Evolutionary conservation across 2,888 invertebrate species (phyloP).

Genomic region (Sepioteuthis lessoniana): DNA sequence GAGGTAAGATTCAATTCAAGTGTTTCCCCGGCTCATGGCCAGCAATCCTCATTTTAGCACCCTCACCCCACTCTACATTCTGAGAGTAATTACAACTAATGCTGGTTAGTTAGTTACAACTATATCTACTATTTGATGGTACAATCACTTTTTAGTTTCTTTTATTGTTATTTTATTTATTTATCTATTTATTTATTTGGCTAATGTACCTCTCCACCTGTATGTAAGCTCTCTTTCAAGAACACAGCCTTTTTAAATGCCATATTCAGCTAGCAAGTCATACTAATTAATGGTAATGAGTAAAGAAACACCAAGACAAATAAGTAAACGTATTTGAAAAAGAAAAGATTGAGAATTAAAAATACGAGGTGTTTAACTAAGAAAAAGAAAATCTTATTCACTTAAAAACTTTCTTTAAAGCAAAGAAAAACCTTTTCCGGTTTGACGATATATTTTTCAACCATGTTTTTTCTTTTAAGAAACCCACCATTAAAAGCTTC

Average conservation of each 20-base stretch:
- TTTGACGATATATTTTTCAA: too few relatives aligned
- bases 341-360: too few relatives aligned
- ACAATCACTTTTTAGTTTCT: background rate
- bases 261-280: background rate
- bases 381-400: too few relatives aligned
- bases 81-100: background rate
- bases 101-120: background rate
- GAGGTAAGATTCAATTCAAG: background rate
- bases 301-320: background rate
- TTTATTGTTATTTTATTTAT: background rate
- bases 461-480: too few relatives aligned
- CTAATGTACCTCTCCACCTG: background rate
- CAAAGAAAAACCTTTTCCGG: too few relatives aligned
- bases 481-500: too few relatives aligned
- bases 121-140: conserved; percentile 33
- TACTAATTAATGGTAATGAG: background rate
- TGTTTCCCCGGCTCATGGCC: background rate
- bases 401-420: too few relatives aligned
- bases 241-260: background rate
- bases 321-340: too few relatives aligned
- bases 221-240: background rate
- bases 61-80: background rate
- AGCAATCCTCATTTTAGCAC: background rate
- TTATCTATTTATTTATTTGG: background rate
- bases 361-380: too few relatives aligned